Base-by-base conservation (phyloP, 2,888 invertebrate species). In the Metellina segmentata region DNA sequence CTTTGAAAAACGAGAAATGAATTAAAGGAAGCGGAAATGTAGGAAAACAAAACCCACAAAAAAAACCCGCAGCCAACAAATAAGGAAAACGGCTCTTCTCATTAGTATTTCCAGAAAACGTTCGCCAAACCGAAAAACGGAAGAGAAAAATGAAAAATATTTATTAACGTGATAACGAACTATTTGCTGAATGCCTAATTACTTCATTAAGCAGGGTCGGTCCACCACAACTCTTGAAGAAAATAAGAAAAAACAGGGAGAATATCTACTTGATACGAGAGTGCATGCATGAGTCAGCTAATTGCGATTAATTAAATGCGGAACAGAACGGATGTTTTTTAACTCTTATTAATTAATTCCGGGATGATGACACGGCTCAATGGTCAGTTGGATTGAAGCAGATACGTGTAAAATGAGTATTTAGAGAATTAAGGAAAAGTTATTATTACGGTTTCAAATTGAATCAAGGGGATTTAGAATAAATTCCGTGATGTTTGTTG, bases 261-360 rank as follows among this genome's bases (percentile, higher is more conserved):
- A 20, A 51, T 8, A 75, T 75, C 75, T 51, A 82, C 72, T 82
- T 52, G n/a, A 51, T n/a, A 51, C 71, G 51, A 71, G 16, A 52
- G 71, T 72, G 48, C 69, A 70, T 72, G 82, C 71, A 49, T 51
- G 82, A 52, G 51, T 82, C 19, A 51, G 6, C 82, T 82, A 71
- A 82, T 82, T 82, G 71, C 19, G 52, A 72, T 51, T 82, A 82
- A 82, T 82, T 82, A 82, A 71, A 82, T 16, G 51, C 49, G 48
- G 72, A 82, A 49, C 49, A 11, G 48, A 81, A 82, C 71, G 71
- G 70, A 70, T 6, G 72, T 72, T 61, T 34, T 34, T 71, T 51
- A 82, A 48, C 71, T 82, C 82, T 82, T 82, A 82, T 82, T 82
- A 72, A 82, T 82, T 82, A 82, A 82, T 82, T 72, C 70, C 13